Base-by-base conservation (phyloP, 2,888 invertebrate species). In the Ecliptopera silaceata region DNA sequence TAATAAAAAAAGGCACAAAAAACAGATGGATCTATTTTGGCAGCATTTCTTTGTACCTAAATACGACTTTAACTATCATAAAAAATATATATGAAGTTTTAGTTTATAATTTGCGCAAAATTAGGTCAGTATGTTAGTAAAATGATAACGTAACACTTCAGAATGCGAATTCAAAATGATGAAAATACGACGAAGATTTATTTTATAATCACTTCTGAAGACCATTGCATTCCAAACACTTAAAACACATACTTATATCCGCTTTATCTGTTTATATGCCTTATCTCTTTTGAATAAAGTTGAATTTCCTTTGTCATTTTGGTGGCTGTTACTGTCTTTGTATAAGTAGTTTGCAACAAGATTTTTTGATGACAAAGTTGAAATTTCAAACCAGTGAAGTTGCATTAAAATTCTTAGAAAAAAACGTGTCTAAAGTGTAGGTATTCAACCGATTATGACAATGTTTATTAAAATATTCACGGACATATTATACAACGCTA, bases 311-410 rank as follows among this genome's bases (percentile, higher is more conserved):
- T 1, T 41, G 41, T 20, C 4, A n/a, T 15, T 20, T 39, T 2
- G 12, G 22, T 22, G 6, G 17, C 17, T 11, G 17, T 39, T 39
- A 39, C 5, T n/a, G 4, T 20, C n/a, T 38, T 39, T 11, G 18
- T 8, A 17, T 11, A 17, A 11, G 1, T 29, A 10, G 15, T 29
- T 1, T 26, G 10, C 29, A 15, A 4, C 13, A 13, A 17, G 1
- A 20, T 36, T 13, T 47, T 47, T 15, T 47, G 46, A 47, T 22
- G 36, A 36, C 50, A 13, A 13, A 10, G 29, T 8, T 31, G 20
- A 18, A 49, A 50, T 50, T 50, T 10, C 4, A 50, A 32, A 42
- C 42, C 22, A 1, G 2, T 11, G 4, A 3, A 44, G 15, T 6
- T 15, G 15, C 8, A 26, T 6, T 13, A 15, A 12, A 43, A 29